Percentiles rank a stretch among this genome's conserved stretches.
Conservation (phyloP, 2,797 vertebrate genomes). For the Phylloscopus collybita region DNA sequence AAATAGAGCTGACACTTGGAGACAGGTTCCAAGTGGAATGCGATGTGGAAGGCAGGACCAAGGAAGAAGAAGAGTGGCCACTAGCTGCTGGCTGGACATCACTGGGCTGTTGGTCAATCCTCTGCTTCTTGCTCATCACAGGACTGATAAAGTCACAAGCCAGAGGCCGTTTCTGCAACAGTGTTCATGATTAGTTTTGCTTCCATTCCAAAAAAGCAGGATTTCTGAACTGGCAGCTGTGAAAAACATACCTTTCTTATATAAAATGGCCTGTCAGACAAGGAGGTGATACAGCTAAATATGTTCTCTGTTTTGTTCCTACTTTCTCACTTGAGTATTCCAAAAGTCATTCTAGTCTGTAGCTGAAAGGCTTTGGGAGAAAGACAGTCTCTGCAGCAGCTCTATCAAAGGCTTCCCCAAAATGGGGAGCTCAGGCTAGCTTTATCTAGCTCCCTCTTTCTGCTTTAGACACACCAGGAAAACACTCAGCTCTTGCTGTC, state of each 20-base stretch:
- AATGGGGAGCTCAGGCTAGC: accelerated
- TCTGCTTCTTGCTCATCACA: not conserved
- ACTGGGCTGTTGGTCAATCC: not conserved
- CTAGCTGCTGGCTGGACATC: not conserved
- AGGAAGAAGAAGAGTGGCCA: not conserved
- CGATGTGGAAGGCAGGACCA: not conserved
- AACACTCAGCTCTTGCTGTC: too few species aligned
- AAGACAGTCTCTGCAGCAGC: not conserved
- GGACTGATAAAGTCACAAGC: not conserved
- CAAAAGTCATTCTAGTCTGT: not conserved
- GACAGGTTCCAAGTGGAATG: not conserved
- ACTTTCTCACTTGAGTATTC: not conserved
- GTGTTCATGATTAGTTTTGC: not conserved
- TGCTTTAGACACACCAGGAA: too few species aligned
- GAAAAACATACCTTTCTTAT: not conserved
- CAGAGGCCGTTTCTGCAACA: not conserved
- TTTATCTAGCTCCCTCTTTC: not conserved
- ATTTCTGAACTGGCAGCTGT: not conserved
- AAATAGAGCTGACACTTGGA: not conserved
- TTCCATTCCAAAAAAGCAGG: not conserved
- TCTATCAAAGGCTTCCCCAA: not conserved
- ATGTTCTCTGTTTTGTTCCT: not conserved
- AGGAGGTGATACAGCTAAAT: not conserved
- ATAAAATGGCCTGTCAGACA: not conserved
- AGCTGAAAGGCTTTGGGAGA: not conserved